Conservation (phyloP, 2,113 vertebrate genomes). For the Tenrec ecaudatus region DNA sequence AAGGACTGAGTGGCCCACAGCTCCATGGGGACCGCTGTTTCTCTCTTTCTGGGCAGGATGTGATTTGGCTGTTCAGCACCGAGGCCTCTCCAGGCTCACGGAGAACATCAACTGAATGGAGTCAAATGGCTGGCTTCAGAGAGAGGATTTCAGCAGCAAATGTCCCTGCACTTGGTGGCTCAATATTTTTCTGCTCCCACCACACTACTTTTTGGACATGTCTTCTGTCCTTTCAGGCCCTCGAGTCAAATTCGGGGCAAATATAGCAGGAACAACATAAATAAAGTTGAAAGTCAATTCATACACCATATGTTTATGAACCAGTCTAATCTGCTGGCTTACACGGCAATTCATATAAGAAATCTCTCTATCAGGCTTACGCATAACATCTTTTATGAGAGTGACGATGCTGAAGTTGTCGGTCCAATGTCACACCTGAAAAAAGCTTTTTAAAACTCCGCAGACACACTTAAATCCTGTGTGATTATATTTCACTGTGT, state of each 20-base stretch:
- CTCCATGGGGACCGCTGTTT: neutral
- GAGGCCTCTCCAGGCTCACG: neutral
- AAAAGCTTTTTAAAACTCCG: neutral
- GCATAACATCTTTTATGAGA: slow-evolving; percentile 17
- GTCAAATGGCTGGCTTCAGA: neutral
- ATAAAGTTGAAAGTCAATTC: neutral
- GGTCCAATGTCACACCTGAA: neutral
- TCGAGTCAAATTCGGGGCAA: neutral
- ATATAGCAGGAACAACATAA: neutral
- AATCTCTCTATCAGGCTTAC: neutral
- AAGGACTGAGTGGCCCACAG: neutral
- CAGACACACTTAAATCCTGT: neutral
- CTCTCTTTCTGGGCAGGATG: neutral
- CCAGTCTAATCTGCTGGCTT: neutral
- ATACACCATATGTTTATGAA: slow-evolving; percentile 12
- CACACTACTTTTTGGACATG: neutral
- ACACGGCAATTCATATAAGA: neutral
- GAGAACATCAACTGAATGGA: neutral
- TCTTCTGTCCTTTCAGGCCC: neutral
- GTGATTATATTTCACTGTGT: neutral
- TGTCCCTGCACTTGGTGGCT: neutral
- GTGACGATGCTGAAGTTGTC: neutral
- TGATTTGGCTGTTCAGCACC: neutral
- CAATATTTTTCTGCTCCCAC: neutral
- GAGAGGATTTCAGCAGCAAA: neutral